A percentile compares a stretch with the other conserved stretches of the same genome.
Conservation (phyloP, 2,113 vertebrate genomes). For the Dasyurus viverrinus region DNA sequence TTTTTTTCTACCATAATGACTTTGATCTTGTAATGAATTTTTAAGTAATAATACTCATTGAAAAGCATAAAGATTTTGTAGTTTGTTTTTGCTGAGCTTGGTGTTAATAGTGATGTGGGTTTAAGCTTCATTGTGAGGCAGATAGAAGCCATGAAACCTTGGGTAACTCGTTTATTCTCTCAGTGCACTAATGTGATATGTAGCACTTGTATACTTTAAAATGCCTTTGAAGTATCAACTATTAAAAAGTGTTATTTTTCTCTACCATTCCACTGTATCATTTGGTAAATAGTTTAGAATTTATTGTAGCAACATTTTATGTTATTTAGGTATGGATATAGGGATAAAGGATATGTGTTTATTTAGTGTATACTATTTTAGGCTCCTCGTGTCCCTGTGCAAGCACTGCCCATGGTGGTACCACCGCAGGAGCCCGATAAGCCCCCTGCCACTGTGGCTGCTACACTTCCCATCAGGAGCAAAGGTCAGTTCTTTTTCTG, state of each 20-base stretch:
- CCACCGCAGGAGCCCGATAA: conserved; percentile 99
- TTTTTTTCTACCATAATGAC: background rate
- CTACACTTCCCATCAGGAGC: conserved; percentile 94
- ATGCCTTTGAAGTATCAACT: background rate
- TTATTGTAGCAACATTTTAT: conserved; percentile 7
- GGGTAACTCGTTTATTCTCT: background rate
- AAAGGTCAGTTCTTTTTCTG: conserved; percentile 91
- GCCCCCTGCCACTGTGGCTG: conserved; percentile 94
- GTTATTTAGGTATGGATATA: conserved; percentile 46
- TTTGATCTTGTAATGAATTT: background rate
- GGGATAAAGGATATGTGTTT: conserved; percentile 69
- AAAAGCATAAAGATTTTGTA: background rate
- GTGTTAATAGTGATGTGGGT: background rate
- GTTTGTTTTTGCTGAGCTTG: background rate
- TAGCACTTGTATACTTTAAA: background rate
- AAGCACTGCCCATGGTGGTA: conserved; percentile 99
- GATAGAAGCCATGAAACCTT: background rate
- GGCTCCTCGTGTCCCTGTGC: conserved; percentile 99
- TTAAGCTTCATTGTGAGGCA: background rate
- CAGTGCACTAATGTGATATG: background rate
- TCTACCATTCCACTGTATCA: background rate
- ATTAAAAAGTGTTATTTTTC: background rate
- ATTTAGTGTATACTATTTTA: conserved; percentile 80
- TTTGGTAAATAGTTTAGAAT: conserved; percentile 63
- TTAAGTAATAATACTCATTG: background rate